phyloP scores from a whole-genome alignment of 2,113 vertebrate genomes.

The Rhinoptilus africanus region DNA sequence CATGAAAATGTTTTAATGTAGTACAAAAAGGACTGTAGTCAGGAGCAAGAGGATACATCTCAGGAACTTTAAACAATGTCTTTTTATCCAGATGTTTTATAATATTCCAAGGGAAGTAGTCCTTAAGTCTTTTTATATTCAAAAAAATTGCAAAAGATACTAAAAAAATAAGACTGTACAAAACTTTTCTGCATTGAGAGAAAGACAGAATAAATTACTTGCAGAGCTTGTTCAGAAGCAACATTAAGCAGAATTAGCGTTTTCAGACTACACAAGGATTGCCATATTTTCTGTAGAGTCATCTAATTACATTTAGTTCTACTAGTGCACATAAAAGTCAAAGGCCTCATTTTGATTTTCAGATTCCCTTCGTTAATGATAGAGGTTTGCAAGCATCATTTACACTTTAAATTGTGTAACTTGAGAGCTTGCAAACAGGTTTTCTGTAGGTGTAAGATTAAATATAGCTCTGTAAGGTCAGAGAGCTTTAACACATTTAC shows the following conservation, averaged over 20 bases:
- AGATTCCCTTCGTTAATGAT: not conserved
- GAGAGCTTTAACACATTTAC: not conserved
- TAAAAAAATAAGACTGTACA: not conserved
- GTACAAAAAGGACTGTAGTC: not conserved
- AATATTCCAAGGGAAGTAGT: not conserved
- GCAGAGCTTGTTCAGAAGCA: not conserved
- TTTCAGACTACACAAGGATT: not conserved
- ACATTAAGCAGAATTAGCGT: not conserved
- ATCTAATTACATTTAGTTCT: not conserved
- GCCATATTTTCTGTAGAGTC: not conserved
- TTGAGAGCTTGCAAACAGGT: conserved; percentile 15
- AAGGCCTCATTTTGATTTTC: not conserved
- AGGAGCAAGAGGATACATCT: not conserved
- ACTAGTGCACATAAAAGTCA: not conserved
- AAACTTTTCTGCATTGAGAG: not conserved
- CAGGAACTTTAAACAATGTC: not conserved
- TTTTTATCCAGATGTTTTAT: no score
- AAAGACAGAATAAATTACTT: not conserved
- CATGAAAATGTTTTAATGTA: not conserved
- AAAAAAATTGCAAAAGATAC: not conserved
- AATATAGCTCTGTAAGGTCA: conserved; percentile 37
- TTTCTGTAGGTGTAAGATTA: conserved; percentile 43
- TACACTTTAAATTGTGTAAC: not conserved
- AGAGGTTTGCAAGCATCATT: not conserved
- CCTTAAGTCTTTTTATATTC: not conserved